These are phyloP conservation scores for Ascidia mentula DNA, from an alignment of 23 tunicate genomes.

Conservation along the genomic window DNA sequence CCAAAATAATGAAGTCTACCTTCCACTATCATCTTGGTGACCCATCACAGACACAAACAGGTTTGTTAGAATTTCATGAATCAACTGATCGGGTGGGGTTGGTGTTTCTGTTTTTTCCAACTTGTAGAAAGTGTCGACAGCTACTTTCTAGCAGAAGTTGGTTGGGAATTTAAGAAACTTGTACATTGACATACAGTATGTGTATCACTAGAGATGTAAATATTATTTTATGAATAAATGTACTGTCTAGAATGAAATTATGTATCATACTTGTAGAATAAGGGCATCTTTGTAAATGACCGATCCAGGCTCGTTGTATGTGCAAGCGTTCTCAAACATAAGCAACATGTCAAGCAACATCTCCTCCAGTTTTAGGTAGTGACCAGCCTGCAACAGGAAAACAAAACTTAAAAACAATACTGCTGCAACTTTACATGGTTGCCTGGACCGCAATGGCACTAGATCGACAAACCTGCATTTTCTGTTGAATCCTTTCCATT, in stretches of 20 bases:
- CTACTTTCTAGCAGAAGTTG: constrained; percentile 54
- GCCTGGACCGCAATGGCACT: too few species aligned
- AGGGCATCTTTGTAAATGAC: constrained; percentile 97
- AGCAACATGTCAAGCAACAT: constrained; percentile 89
- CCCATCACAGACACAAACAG: constrained; percentile 80
- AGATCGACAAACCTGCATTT: constrained; percentile 62
- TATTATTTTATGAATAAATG: too few species aligned
- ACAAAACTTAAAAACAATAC: too few species aligned
- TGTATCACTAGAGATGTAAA: background rate
- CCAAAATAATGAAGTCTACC: too few species aligned
- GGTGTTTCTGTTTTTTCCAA: constrained; percentile 18
- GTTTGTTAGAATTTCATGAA: constrained; percentile 71
- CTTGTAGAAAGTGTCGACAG: constrained; percentile 51
- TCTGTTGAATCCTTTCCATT: constrained; percentile 79
- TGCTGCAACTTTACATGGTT: too few species aligned
- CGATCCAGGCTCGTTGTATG: constrained; percentile 98
- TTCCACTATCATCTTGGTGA: constrained; percentile 82
- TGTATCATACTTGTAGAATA: constrained; percentile 69
- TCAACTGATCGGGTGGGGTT: constrained; percentile 39
- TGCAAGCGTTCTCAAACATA: constrained; percentile 96
- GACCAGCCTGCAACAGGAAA: constrained; percentile 36
- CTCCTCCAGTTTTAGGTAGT: constrained; percentile 76
- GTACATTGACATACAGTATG: background rate
- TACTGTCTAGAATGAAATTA: too few species aligned
- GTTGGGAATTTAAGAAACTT: background rate